Evolutionary conservation across 2,797 vertebrate genomes (phyloP), one percentile per base, ranked within the genome.

Genomic region (Pipistrellus kuhlii): DNA sequence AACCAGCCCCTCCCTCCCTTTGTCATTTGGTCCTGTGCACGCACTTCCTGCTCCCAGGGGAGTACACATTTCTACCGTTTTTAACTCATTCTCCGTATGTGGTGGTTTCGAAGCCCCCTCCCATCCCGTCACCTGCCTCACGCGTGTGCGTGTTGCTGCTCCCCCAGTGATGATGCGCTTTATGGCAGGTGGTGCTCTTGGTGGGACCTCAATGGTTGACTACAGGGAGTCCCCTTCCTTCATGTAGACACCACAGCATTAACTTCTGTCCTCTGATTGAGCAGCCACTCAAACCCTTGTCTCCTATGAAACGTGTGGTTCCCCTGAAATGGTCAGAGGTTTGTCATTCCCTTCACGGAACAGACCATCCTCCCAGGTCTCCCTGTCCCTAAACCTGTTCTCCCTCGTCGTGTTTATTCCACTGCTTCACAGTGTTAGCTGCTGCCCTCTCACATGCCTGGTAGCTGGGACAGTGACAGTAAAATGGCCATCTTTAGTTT

Each of bases 61-160:
- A 41, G 2, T 3, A 27, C 71, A 3, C 8, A 2, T 44, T 27
- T 12, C 25, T 6, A 0, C 38, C 1, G 3, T 57, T 53, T 69
- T 13, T 44, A 57, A 44, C 85, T 25, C 21, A 9, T 38, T 41
- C 32, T 85, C 92, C 14, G 0, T 9, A 0, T 1, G 18, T 38
- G 81, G 21, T n/a, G 38, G 18, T 57, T 76, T 93, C 23, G 69
- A 38, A 30, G n/a, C 32, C 6, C 8, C 13, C 51, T 35, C 17
- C 18, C 14, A 5, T 81, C 41, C 69, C 0, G 1, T 57, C 30
- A 0, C 20, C 69, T 46, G 73, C 46, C 38, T 55, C 8, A 44
- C 41, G 2, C 7, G 25, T 30, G 64, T 25, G 17, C 55, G 20
- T 21, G 23, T 23, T 38, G 30, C 15, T 1, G 0, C 23, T 18